Base-by-base conservation (phyloP, 2,888 invertebrate species). In the Augiades crinisus region DNA sequence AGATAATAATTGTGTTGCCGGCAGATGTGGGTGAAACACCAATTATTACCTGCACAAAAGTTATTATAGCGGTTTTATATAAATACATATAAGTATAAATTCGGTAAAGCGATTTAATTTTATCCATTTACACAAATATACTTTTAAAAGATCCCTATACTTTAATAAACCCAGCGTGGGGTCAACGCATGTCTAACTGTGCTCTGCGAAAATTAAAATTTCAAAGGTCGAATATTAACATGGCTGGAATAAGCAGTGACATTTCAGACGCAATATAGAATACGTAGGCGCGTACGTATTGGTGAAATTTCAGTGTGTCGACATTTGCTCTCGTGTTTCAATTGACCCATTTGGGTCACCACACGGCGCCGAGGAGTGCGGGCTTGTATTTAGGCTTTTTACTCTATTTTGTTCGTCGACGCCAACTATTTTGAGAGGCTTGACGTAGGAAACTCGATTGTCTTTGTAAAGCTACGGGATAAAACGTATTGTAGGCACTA, bases 271-370 rank as follows among this genome's bases (percentile, higher is more conserved):
- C 49, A 43, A 45, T 36, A 27, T 38, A 51, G 41, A 22, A 43
- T 41, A 47, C 37, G 67, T 64, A 62, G 61, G 63, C 63, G 63
- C 62, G 61, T 68, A 62, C 61, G 65, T 62, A 61, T 61, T 59
- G 68, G 70, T 68, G 68, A 69, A 69, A 78, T 80, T 80, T 79
- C 65, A 63, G 65, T 53, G 63, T 60, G 68, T 66, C 67, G 77
- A 78, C 81, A 81, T 81, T 80, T 80, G 73, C 72, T 67, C 67
- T 70, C 64, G 64, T 64, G 68, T 67, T 71, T 68, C 67, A 69
- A 75, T 72, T 78, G 79, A 78, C 77, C 77, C 77, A 72, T 75
- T 72, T 71, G 66, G 61, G 59, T 59, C 59, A 62, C 63, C 56
- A 59, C 62, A 56, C 49, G 52, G 50, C 50, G 55, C 52, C 53